Base-by-base conservation (phyloP, 2,888 invertebrate species). In the Phlogophora meticulosa region DNA sequence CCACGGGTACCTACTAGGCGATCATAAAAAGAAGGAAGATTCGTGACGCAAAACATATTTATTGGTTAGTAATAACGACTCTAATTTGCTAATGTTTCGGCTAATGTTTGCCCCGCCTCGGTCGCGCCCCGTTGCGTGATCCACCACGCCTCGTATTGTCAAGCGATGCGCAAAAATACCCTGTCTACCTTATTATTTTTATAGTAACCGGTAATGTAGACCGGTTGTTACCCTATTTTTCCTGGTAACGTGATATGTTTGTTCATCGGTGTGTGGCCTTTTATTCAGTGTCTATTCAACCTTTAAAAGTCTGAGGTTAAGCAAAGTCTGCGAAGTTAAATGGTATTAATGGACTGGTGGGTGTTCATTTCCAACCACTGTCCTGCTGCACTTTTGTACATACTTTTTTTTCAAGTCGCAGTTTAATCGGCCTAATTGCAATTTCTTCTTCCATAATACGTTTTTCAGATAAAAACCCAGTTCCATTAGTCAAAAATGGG, bases 21-120 rank as follows among this genome's bases (percentile, higher is more conserved):
- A 32, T 32, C 38, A 76, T 76, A 57, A 60, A 56, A 38, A 43
- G 17, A 24, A 62, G 40, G 61, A 72, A 62, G 55, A 57, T 52
- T 15, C 67, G 75, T 76, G 78, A 51, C 66, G 22, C 38, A 40
- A 77, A 77, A 62, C 13, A 61, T 52, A 56, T 66, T 63, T 15
- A 60, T 55, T 51, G 43, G 57, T 17, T 49, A 51, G 48, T 64
- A 78, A 60, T 76, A 59, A 45, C 49, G 24, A 38, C 63, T 43
- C 73, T 83, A 82, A 86, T 85, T 86, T 80, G 80, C 70, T 85
- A 86, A 85, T 82, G 80, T 78, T 80, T 76, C 48, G 46, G 65
- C 78, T 78, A 80, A 85, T 78, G 71, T 70, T 53, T 61, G 69
- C 72, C 76, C 72, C 67, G 76, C 73, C 85, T 76, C 57, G 49